Conservation (phyloP, 1,140 invertebrate species). For the Drosophila kanapiae region DNA sequence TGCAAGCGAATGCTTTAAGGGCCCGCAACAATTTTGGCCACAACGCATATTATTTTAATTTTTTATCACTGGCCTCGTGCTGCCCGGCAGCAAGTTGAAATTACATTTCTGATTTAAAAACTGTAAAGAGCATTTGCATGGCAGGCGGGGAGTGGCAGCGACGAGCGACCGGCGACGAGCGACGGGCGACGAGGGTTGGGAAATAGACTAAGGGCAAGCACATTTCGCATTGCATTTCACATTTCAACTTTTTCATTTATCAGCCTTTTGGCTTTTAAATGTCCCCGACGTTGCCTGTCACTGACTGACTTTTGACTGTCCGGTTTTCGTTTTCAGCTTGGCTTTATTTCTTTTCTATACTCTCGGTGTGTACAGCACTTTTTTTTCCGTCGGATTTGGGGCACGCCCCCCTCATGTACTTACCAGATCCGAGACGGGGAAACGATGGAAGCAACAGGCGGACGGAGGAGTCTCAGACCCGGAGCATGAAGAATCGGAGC, state of each 20-base stretch:
- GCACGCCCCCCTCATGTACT: slow-evolving; percentile 47
- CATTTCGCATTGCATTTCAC: slow-evolving; percentile 64
- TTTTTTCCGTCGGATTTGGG: slow-evolving; percentile 58
- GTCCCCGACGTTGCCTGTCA: slow-evolving; percentile 60
- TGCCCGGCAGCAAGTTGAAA: slow-evolving; percentile 65
- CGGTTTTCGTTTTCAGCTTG: slow-evolving; percentile 67
- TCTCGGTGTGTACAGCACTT: slow-evolving; percentile 25
- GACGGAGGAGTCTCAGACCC: slow-evolving; percentile 22
- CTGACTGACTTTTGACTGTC: slow-evolving; percentile 67
- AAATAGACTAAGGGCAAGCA: slow-evolving; percentile 46
- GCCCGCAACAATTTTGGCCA: slow-evolving; percentile 17
- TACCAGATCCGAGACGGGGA: background rate
- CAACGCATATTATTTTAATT: slow-evolving; percentile 49
- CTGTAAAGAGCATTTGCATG: slow-evolving; percentile 53
- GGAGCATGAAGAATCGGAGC: slow-evolving; percentile 48
- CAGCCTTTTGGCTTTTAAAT: slow-evolving; percentile 72
- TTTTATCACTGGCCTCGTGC: slow-evolving; percentile 54
- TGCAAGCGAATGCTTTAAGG: slow-evolving; percentile 19
- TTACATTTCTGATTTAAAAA: slow-evolving; percentile 72
- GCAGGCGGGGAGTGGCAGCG: background rate
- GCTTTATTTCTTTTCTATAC: slow-evolving; percentile 45
- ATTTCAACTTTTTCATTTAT: slow-evolving; percentile 77
- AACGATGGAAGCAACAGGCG: slow-evolving; percentile 34
- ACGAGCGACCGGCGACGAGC: background rate
- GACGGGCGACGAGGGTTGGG: background rate